These are phyloP conservation scores for Diplazon laetatorius DNA, from an alignment of 2,888 invertebrate species.

Conservation along the genomic window DNA sequence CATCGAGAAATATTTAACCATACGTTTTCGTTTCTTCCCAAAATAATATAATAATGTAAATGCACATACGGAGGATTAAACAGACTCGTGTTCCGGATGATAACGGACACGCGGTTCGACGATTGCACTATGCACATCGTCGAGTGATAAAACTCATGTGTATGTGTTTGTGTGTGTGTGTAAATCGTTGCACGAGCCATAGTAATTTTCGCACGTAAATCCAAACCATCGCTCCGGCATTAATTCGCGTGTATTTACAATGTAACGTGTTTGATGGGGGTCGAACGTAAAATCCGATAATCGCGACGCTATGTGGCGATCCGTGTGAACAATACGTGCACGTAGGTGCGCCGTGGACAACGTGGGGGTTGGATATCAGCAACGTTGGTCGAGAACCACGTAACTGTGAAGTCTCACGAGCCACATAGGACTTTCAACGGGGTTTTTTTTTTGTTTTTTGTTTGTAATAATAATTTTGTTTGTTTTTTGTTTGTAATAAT, in stretches of 20 bases:
- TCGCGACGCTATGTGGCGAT: slow-evolving; percentile 49
- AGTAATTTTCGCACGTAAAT: slow-evolving; percentile 24
- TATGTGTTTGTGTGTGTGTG: slow-evolving; percentile 6
- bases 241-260: slow-evolving; percentile 12
- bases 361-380: not conserved
- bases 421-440: not conserved
- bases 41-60: too few relatives aligned
- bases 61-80: slow-evolving; percentile 2
- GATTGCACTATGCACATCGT: not conserved
- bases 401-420: slow-evolving; percentile 1
- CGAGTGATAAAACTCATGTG: too few relatives aligned
- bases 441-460: not conserved
- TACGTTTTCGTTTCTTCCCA: too few relatives aligned
- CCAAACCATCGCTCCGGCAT: slow-evolving; percentile 4
- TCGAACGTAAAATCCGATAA: slow-evolving; percentile 58
- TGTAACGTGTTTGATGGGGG: slow-evolving; percentile 45
- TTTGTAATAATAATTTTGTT: not conserved
- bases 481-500: too few relatives aligned
- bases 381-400: slow-evolving; percentile 12
- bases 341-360: slow-evolving; percentile 18
- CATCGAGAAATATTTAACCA: too few relatives aligned
- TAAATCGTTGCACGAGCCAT: not conserved
- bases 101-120: not conserved
- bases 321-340: slow-evolving; percentile 41
- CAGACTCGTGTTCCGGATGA: not conserved